phyloP scores from a whole-genome alignment of 2,888 invertebrate species.

The Bruchidius siliquastri region DNA sequence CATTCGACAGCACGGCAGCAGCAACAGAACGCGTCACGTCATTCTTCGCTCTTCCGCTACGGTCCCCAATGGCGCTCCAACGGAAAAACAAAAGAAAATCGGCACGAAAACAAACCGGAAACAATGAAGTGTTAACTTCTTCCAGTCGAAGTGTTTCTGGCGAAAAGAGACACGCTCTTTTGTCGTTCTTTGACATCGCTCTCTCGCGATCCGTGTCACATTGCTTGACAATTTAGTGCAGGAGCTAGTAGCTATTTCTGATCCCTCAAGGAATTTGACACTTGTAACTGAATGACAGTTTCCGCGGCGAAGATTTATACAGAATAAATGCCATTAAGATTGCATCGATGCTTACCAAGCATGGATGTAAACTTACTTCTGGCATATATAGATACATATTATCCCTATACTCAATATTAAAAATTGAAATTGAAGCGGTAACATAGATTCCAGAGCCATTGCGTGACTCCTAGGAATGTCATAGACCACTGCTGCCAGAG shows the following conservation, averaged over 20 bases:
- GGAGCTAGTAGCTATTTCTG: conserved; percentile 12
- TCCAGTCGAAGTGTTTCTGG: conserved; percentile 38
- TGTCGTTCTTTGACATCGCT: conserved; percentile 11
- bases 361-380: too few species aligned
- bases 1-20: background rate
- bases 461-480: too few species aligned
- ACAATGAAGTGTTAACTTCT: conserved; percentile 41
- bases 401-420: too few species aligned
- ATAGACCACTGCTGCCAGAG: too few species aligned
- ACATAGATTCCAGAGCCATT: too few species aligned
- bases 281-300: too few species aligned
- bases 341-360: too few species aligned
- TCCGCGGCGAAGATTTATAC: too few species aligned
- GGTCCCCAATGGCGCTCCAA: background rate
- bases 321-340: too few species aligned
- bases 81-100: conserved; percentile 21
- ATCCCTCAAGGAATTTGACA: too few species aligned
- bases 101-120: conserved; percentile 24
- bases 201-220: background rate
- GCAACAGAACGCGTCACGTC: background rate
- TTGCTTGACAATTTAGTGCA: conserved; percentile 9
- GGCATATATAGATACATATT: too few species aligned
- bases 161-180: conserved; percentile 28
- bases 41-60: background rate
- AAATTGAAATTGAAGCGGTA: too few species aligned